Evolutionary conservation across 2,888 invertebrate genomes (phyloP).

Genomic region (Serrognathus titanus): DNA sequence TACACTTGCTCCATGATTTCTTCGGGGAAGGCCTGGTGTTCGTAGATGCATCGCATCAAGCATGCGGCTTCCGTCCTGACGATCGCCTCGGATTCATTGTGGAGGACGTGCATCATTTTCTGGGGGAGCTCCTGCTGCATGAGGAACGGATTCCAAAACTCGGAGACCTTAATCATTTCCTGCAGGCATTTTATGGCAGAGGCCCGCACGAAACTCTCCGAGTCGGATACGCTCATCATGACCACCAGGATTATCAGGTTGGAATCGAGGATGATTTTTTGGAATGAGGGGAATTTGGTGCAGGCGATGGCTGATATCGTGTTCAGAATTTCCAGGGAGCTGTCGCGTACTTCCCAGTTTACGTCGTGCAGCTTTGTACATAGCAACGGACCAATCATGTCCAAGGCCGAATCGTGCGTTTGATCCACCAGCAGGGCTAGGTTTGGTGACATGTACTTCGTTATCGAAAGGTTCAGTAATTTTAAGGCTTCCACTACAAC

Average conservation of each 20-base stretch:
- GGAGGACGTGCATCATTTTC: conserved; percentile 56
- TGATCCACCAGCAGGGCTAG: conserved; percentile 69
- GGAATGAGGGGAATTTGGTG: conserved; percentile 69
- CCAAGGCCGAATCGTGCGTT: conserved; percentile 59
- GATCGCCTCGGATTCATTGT: conserved; percentile 70
- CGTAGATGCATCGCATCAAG: conserved; percentile 64
- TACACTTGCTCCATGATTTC: conserved; percentile 56
- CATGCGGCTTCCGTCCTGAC: conserved; percentile 71
- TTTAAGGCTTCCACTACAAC: conserved; percentile 68
- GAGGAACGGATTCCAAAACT: conserved; percentile 64
- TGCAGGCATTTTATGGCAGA: conserved; percentile 71
- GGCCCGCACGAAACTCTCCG: conserved; percentile 72
- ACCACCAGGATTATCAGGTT: conserved; percentile 63
- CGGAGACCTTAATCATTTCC: conserved; percentile 61
- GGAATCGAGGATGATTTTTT: conserved; percentile 64
- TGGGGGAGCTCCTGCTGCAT: conserved; percentile 57
- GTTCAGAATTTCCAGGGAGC: conserved; percentile 68
- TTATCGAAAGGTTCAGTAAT: conserved; percentile 65
- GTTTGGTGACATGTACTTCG: conserved; percentile 74
- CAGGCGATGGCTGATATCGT: conserved; percentile 65
- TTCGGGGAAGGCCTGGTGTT: conserved; percentile 59
- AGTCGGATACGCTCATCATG: conserved; percentile 64
- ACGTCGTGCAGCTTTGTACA: conserved; percentile 67
- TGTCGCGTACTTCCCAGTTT: conserved; percentile 78
- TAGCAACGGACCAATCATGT: conserved; percentile 64